Evolutionary conservation across 2,797 vertebrate genomes (phyloP).

Genomic region (Eutrigla gurnardus): DNA sequence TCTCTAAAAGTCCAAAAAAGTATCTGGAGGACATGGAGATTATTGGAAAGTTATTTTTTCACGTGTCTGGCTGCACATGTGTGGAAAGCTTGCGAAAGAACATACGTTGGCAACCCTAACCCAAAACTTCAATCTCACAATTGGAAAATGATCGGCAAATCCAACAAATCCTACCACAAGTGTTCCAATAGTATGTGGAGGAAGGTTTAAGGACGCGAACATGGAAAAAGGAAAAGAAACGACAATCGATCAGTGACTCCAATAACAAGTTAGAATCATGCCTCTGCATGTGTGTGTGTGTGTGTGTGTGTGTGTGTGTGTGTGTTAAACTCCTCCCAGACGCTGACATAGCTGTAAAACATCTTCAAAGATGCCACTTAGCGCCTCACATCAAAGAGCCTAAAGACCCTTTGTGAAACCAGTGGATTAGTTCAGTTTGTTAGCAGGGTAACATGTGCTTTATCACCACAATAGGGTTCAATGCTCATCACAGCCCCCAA

Average conservation of each 20-base stretch:
- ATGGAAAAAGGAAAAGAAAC: conserved; percentile 31
- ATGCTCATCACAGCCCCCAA: conserved; percentile 10
- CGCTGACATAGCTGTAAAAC: conserved; percentile 59
- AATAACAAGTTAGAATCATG: conserved; percentile 39
- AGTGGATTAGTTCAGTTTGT: not conserved
- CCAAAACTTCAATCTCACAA: conserved; percentile 28
- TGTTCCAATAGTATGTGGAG: conserved; percentile 34
- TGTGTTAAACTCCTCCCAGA: conserved; percentile 40
- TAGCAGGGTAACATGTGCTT: conserved; percentile 7
- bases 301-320: conserved; percentile 25
- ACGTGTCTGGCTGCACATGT: conserved; percentile 59
- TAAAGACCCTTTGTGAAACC: conserved; percentile 29
- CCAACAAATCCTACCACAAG: conserved; percentile 2
- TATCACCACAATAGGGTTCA: conserved; percentile 9
- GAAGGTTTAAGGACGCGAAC: conserved; percentile 39
- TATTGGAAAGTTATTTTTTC: conserved; percentile 35
- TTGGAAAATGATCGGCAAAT: conserved; percentile 11
- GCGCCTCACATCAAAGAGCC: conserved; percentile 57
- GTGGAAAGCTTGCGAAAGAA: conserved; percentile 41
- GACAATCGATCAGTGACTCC: conserved; percentile 27
- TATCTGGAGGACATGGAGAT: conserved; percentile 17
- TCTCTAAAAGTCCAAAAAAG: conserved; percentile 23
- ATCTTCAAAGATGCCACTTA: conserved; percentile 70
- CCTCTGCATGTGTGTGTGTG: conserved; percentile 31
- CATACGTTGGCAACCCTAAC: conserved; percentile 48